Base-by-base conservation (phyloP, 2,113 vertebrate genomes). In the crab-eating macaque (Macaca fascicularis) region DNA sequence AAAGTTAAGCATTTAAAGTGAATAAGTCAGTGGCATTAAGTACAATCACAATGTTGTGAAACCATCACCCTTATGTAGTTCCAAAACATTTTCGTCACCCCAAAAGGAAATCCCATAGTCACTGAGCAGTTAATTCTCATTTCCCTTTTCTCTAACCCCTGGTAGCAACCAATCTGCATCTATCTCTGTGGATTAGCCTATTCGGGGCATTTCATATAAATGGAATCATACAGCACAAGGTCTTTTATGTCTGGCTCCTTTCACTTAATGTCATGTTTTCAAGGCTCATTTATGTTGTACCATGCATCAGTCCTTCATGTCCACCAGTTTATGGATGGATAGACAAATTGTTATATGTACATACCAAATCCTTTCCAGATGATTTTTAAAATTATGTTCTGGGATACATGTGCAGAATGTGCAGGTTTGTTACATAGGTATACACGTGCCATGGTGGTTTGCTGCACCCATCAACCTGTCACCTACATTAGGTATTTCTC, bases 261-360 rank as follows among this genome's bases (percentile, higher is more conserved):
- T 85, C 3, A 55, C 45, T 43, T 48, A 43, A 43, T 13, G 4
- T 38, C 0, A 17, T 25, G 19, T 45, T 35, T 72, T 78, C 22
- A 35, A 32, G 25, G 23, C 70, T 89, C 7, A 5, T 30, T 12
- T 9, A 35, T 0, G 5, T 12, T 43, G 3, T 16, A 30, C 6
- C 6, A 1, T 3, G 1, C 19, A 0, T 61, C n/a, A 11, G 2
- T 3, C 22, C n/a, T 40, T 89, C 22, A 43, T n/a, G 17, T 14
- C 9, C 27, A 9, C 75, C 67, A 22, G 10, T 6, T 19, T 19
- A 25, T 3, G 43, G 32, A 13, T 69, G 11, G 11, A 10, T 50
- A 84, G 59, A 43, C 4, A 59, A 19, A 30, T 2, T 35, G 4
- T 82, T 25, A 17, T 25, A 25, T 30, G 6, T 25, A 11, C 4